Evolutionary conservation across 2,797 vertebrate species (phyloP).

Genomic region (Sebastolobus alascanus): DNA sequence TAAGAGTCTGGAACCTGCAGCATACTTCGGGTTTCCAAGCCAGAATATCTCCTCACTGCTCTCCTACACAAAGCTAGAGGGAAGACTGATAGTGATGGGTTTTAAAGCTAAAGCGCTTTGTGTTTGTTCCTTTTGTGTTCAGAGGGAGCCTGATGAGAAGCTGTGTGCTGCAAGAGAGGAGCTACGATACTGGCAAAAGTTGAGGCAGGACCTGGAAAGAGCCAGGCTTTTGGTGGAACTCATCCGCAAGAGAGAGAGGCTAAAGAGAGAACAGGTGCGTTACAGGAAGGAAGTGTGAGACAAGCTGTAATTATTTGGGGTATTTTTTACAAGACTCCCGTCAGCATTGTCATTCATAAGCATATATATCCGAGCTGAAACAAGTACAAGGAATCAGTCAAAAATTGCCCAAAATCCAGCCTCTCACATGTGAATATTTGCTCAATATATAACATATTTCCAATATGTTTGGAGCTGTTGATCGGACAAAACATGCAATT

Average conservation of each 20-base stretch:
- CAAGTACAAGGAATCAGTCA: not conserved
- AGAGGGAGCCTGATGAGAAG: constrained; percentile 95
- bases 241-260: constrained; percentile 87
- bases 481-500: not conserved
- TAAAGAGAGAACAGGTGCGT: constrained; percentile 91
- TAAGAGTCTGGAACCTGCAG: not conserved
- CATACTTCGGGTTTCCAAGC: not conserved
- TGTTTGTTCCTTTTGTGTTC: constrained; percentile 40
- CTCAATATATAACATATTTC: too few relatives aligned
- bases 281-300: constrained; percentile 6
- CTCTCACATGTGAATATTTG: not conserved
- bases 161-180: constrained; percentile 94
- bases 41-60: not conserved
- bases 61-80: not conserved
- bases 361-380: not conserved
- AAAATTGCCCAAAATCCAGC: not conserved
- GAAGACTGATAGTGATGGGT: not conserved
- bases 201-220: constrained; percentile 96
- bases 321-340: not conserved
- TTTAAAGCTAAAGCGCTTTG: constrained; percentile 15
- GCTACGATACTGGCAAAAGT: constrained; percentile 98
- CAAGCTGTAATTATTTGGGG: not conserved
- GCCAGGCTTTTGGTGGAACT: constrained; percentile 95
- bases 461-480: not conserved
- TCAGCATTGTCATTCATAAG: not conserved